These are phyloP conservation scores for Saguinus imperator DNA, from an alignment of 2,113 vertebrate species.

Conservation along the genomic window DNA sequence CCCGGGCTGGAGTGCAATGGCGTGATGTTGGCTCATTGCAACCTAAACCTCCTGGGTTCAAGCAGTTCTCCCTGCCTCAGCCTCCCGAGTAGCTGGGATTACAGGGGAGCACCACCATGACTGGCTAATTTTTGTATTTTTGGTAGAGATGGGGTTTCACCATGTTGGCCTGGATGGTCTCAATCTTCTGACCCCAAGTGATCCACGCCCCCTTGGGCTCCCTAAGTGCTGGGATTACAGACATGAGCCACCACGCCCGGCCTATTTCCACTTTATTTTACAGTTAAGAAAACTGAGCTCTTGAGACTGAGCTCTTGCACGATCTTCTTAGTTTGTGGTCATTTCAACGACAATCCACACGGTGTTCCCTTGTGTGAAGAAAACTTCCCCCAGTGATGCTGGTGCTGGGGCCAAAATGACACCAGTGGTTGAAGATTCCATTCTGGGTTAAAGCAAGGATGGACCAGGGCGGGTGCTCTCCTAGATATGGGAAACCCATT, in stretches of 20 bases:
- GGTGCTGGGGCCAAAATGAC: background rate
- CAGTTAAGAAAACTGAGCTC: background rate
- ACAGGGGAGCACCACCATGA: too few species aligned
- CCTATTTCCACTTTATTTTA: background rate
- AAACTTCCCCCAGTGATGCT: background rate
- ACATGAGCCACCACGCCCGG: accelerated
- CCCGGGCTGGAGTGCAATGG: too few species aligned
- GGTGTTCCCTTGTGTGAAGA: background rate
- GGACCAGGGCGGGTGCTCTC: background rate
- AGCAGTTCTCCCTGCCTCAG: too few species aligned
- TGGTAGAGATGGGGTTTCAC: too few species aligned
- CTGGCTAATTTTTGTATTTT: too few species aligned
- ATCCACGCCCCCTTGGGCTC: too few species aligned
- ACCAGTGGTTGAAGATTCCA: background rate
- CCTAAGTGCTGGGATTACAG: too few species aligned
- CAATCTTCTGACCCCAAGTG: too few species aligned
- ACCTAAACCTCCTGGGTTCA: too few species aligned
- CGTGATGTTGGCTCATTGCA: too few species aligned
- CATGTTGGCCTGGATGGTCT: too few species aligned
- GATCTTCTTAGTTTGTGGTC: background rate
- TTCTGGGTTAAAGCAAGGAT: background rate
- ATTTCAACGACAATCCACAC: background rate
- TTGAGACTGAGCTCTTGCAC: background rate
- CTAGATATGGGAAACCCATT: background rate
- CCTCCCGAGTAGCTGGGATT: too few species aligned